Percentiles rank a stretch among this genome's conserved stretches.
Conservation (phyloP, 2,797 vertebrate genomes). For the Yasuhikotakia modesta region DNA sequence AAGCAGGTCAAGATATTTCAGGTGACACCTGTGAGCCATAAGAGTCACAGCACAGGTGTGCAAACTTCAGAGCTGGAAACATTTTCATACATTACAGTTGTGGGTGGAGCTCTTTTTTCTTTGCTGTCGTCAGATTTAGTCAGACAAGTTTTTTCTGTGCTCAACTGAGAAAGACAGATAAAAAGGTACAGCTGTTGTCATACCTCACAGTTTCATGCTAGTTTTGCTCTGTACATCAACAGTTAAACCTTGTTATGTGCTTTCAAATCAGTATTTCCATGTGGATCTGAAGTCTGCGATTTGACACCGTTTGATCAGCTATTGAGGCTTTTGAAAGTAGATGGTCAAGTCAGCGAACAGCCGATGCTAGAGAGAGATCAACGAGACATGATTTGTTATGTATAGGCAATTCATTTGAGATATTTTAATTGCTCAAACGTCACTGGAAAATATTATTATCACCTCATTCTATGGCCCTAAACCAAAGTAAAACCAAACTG, state of each 20-base stretch:
- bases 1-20: slow-evolving; percentile 54
- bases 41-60: slow-evolving; percentile 49
- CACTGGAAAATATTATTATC: slow-evolving; percentile 10
- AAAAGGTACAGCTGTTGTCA: slow-evolving; percentile 53
- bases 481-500: slow-evolving; percentile 57
- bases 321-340: slow-evolving; percentile 41
- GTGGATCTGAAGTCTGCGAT: slow-evolving; percentile 38
- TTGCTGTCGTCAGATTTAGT: slow-evolving; percentile 4
- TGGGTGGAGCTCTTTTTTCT: not conserved
- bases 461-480: slow-evolving; percentile 1
- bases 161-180: slow-evolving; percentile 64
- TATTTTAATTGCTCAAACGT: not conserved
- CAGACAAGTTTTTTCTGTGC: slow-evolving; percentile 78
- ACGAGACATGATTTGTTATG: not conserved
- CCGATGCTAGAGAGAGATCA: not conserved
- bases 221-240: slow-evolving; percentile 36
- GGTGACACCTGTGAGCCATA: slow-evolving; percentile 61
- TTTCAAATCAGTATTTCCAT: slow-evolving; percentile 66
- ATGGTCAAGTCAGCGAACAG: slow-evolving; percentile 22
- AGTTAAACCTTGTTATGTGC: slow-evolving; percentile 69
- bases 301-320: slow-evolving; percentile 41
- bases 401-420: slow-evolving; percentile 6
- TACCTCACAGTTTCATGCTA: slow-evolving; percentile 31
- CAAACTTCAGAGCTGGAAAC: slow-evolving; percentile 52
- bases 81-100: slow-evolving; percentile 32